Percentiles rank a stretch among this genome's conserved stretches.
Conservation (phyloP, 1,140 invertebrate genomes). For the Plodia interpunctella region DNA sequence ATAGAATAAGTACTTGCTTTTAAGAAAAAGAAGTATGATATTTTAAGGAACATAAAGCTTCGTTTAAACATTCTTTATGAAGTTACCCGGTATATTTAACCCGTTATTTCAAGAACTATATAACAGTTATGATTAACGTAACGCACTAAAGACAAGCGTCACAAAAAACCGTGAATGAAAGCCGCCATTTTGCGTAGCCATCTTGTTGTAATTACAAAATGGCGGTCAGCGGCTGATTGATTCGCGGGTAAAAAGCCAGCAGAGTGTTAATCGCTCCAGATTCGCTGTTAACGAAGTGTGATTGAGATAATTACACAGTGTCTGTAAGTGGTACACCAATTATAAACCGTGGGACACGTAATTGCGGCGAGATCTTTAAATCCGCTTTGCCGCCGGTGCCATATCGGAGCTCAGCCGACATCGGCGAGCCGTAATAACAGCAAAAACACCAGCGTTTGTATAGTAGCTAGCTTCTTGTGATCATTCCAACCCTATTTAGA, state of each 20-base stretch:
- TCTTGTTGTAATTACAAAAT: constrained; percentile 63
- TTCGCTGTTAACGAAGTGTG: constrained; percentile 54
- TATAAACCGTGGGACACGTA: constrained; percentile 18
- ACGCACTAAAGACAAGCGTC: not conserved
- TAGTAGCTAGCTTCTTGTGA: not conserved
- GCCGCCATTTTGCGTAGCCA: constrained; percentile 44
- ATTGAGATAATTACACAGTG: constrained; percentile 49
- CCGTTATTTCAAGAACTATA: not conserved
- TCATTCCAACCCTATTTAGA: not conserved
- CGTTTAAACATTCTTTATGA: too few species aligned
- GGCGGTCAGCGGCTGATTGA: constrained; percentile 41
- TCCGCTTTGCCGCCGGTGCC: not conserved
- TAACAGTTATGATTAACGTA: not conserved
- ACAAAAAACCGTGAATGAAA: constrained; percentile 32
- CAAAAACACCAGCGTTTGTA: not conserved
- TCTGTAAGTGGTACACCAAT: constrained; percentile 24
- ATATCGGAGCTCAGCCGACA: not conserved
- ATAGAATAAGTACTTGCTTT: too few species aligned
- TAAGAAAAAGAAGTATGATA: too few species aligned
- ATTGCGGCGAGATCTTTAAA: not conserved
- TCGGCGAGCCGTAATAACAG: not conserved
- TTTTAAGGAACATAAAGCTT: too few species aligned
- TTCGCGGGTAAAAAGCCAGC: constrained; percentile 48
- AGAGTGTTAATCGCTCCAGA: constrained; percentile 60
- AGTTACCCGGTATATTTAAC: not conserved